Evolutionary conservation across 2,888 invertebrate species (phyloP), one percentile per base, ranked within the genome.

Genomic region (Eledone cirrhosa): DNA sequence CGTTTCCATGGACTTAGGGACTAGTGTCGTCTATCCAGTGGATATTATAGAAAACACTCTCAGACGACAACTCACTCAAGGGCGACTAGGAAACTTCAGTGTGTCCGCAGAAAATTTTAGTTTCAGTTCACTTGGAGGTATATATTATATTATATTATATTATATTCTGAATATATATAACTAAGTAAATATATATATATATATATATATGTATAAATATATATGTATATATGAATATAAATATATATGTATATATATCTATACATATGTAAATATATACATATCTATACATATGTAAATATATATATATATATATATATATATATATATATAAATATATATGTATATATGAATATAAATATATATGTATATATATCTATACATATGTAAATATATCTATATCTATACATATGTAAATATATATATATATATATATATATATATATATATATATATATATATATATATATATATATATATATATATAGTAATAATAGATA

Each of bases 1-100:
- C 14, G 72, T 72, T 41, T 72, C 72, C 72, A 22, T 72, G 72
- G 72, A 72, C 22, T 72, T 72, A 41, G 72, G 72, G 13, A 72
- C 72, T 2, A 33, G 33, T 41, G 41, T n/a, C 72, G 19, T 31
- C 22, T 31, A 72, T 72, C 22, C 22, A 72, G 11, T 7, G 5
- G 41, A 41, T 8, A 14, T 72, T 19, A 22, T 67, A 0, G 33
- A 33, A 41, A 41, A 41, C 41, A 22, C 24, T 3, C 72, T 72
- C 13, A 16, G 13, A 7, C 11, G 31, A 31, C 19, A 72, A 2
- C 72, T 72, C n/a, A 2, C 8, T 19, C 4, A n/a, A 33, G 72
- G 72, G n/a, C 33, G 72, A n/a, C 72, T 72, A 22, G 72, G 72
- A 41, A 41, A 33, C 41, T 72, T 72, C 8, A 33, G 29, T 8